These are phyloP conservation scores for Ophiodon elongatus DNA, from an alignment of 2,113 vertebrate species.

Conservation along the genomic window DNA sequence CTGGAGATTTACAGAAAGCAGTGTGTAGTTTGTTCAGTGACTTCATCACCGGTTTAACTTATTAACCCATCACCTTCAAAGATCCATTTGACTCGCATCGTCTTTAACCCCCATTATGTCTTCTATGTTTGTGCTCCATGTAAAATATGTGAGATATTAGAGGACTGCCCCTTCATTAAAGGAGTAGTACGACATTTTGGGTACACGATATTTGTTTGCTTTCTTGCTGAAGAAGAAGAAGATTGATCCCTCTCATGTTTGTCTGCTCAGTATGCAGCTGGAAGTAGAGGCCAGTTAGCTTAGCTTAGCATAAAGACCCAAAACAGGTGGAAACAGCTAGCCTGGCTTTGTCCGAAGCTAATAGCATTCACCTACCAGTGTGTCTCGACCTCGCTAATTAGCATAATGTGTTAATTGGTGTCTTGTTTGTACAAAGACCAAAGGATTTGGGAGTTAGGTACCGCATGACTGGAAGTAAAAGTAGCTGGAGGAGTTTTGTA, in stretches of 20 bases:
- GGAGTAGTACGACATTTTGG: slow-evolving; percentile 15
- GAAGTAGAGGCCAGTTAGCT: not conserved
- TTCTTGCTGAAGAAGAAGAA: slow-evolving; percentile 4
- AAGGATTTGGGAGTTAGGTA: not conserved
- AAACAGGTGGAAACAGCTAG: not conserved
- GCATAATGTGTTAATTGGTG: not conserved
- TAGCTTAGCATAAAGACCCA: not conserved
- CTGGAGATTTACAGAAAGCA: not conserved
- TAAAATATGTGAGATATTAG: not conserved
- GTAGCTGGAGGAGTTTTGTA: not conserved
- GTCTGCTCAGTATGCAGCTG: not conserved
- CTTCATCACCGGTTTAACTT: slow-evolving; percentile 32
- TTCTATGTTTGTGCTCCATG: not conserved
- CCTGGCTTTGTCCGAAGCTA: not conserved
- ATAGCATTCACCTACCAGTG: not conserved
- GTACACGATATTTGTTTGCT: not conserved
- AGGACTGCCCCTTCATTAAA: not conserved
- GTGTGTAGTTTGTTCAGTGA: slow-evolving; percentile 5
- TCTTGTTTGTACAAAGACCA: slow-evolving; percentile 3
- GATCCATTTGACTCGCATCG: slow-evolving; percentile 31
- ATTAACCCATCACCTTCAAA: slow-evolving; percentile 25
- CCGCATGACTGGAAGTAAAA: not conserved
- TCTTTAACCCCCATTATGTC: slow-evolving; percentile 27
- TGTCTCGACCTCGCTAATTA: not conserved
- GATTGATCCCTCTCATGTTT: not conserved